Evolutionary conservation across 2,888 invertebrate species (phyloP).

Genomic region (Rhagonycha fulva): DNA sequence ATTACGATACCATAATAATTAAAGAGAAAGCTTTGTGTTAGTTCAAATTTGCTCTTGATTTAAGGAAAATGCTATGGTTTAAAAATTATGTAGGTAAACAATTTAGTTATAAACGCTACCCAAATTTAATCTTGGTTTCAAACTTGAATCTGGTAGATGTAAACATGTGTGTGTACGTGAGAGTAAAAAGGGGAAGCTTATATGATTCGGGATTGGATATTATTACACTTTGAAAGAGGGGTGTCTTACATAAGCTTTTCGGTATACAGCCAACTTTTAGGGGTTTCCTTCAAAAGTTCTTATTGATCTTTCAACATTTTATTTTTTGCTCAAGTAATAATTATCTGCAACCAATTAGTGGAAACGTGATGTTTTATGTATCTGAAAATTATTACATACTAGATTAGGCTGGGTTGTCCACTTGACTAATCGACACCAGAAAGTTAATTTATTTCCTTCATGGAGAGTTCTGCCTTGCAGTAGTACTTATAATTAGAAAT

Average conservation of each 20-base stretch:
- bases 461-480: neutral
- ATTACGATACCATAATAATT: neutral
- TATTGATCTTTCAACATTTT: constrained; percentile 24
- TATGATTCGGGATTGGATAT: constrained; percentile 35
- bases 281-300: constrained; percentile 31
- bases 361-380: neutral
- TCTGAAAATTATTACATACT: neutral
- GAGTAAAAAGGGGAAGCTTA: constrained; percentile 35
- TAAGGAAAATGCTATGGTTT: neutral
- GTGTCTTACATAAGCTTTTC: constrained; percentile 29
- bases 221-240: constrained; percentile 36
- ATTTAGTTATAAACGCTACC: constrained; percentile 20
- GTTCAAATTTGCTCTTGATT: neutral
- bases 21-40: neutral
- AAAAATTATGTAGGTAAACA: constrained; percentile 8
- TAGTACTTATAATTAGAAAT: neutral
- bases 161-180: constrained; percentile 39
- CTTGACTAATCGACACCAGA: neutral
- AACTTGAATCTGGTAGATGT: constrained; percentile 37
- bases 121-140: constrained; percentile 30
- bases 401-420: neutral
- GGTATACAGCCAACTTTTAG: constrained; percentile 30
- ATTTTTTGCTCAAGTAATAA: neutral
- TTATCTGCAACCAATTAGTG: neutral
- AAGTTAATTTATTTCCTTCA: neutral